Evolutionary conservation across 23 tunicate species (phyloP), one percentile per base, ranked within the genome.

Genomic region (Trididemnum clinides): DNA sequence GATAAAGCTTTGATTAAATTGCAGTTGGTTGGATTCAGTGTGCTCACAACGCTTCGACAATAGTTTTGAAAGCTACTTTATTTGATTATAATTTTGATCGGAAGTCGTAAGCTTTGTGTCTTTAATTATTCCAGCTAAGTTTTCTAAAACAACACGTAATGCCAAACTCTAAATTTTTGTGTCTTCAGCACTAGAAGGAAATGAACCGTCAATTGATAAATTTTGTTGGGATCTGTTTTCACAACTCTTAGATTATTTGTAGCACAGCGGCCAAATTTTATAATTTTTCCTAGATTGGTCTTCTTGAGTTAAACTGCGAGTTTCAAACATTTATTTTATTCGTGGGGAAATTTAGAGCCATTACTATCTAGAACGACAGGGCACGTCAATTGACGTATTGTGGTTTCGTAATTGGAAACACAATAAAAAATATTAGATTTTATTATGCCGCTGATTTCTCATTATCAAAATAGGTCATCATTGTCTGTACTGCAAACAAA

Each of bases 381-480:
- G 38, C 12, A 69, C 76, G 76, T 69, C 76, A 69, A 33, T 69
- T 69, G 76, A 29, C 38, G 76, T 69, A 69, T 69, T 31, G 38
- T 59, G 18, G 4, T 59, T 59, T 59, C 6, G 69, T 21, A 59
- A 59, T 59, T n/a, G 4, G 69, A 59, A 15, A 59, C 23, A 21
- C 69, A 59, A 31, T 69, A 69, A 69, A 69, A n/a, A 69, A 33
- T 35, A 69, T n/a, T 31, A n/a, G n/a, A n/a, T n/a, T n/a, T n/a
- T n/a, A n/a, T n/a, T n/a, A n/a, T n/a, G n/a, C n/a, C n/a, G n/a
- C n/a, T n/a, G n/a, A 69, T 69, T 69, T 29, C 38, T 29, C 76
- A 6, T 69, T 69, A 69, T 69, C 76, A 31, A 69, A 69, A 69
- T 69, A 69, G 38, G 69, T 59, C 69, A 59, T 59, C 23, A 59